These are phyloP conservation scores for Sepiola atlantica DNA, from an alignment of 2,888 invertebrate genomes.

Conservation along the genomic window DNA sequence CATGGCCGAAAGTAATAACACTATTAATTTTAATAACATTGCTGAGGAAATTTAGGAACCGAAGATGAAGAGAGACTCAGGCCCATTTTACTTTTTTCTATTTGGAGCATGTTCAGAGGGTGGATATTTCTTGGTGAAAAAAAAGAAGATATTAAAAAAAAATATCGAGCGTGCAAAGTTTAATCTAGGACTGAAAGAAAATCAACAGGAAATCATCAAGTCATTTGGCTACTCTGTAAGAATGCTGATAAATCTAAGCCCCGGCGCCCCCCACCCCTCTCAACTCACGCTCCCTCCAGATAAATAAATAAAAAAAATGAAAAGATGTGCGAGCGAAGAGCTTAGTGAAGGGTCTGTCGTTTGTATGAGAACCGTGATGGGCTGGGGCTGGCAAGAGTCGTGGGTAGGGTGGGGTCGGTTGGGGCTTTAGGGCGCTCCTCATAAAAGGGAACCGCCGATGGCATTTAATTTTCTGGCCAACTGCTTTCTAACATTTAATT, in stretches of 20 bases:
- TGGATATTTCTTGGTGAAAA: no score
- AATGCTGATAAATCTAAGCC: neutral
- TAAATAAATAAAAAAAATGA: neutral
- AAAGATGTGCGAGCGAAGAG: neutral
- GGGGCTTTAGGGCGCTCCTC: neutral
- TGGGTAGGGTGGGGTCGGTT: neutral
- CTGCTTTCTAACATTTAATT: constrained; percentile 18
- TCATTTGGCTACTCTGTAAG: neutral
- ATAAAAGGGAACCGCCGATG: constrained; percentile 16
- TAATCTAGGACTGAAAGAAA: neutral
- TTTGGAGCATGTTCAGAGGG: no score
- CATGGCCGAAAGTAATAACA: no score
- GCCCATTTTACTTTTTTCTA: no score
- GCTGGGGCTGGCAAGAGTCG: neutral
- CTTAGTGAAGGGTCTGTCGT: constrained; percentile 11
- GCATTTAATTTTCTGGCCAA: constrained; percentile 32
- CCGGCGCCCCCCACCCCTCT: no score
- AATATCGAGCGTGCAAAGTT: neutral
- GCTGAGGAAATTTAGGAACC: no score
- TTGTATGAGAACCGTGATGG: neutral
- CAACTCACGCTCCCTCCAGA: no score
- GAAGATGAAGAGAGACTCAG: no score
- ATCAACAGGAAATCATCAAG: neutral
- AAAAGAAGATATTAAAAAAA: neutral
- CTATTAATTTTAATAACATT: no score